Base-by-base conservation (phyloP, 2,888 invertebrate genomes). In the Dioctria linearis region DNA sequence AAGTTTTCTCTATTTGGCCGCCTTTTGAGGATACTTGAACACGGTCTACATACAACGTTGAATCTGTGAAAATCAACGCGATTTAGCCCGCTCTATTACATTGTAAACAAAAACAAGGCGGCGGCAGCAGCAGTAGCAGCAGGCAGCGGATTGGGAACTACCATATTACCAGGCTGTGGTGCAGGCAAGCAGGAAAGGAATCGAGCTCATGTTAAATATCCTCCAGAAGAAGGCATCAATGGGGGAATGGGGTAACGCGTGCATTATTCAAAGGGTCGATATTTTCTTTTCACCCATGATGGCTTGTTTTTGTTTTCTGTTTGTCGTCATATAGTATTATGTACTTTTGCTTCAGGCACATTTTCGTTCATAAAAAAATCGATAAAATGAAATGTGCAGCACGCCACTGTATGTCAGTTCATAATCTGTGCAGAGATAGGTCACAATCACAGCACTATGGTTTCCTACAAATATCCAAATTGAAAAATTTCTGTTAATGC, bases 61-160 rank as follows among this genome's bases (percentile, higher is more conserved):
- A 51, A 51, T 69, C 39, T 6, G 69, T 69, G 51, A 69, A 69
- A 69, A 69, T 54, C 69, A 69, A 39, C 51, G 39, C 39, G 8
- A 69, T 69, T 69, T 57, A 25, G 73, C 9, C 13, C 42, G 13
- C 43, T 54, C n/a, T 25, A 1, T 51, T 39, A 5, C 51, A 11
- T n/a, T 73, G 73, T 73, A 73, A 73, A 73, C 73, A 73, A 57
- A 73, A 73, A 73, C 73, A 73, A 49, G 37, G 57, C 54, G 25
- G 13, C 57, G 51, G 11, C 37, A 9, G 54, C 71, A 51, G n/a
- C 13, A 40, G 11, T 9, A 9, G 54, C 71, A 51, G n/a, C 13
- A 40, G 5, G 37, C 42, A n/a, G 13, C 42, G 13, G 5, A 46
- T 46, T 6, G 5, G 46, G 8, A 8, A 46, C 46, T 5, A 46